Base-by-base conservation (phyloP, 2,888 invertebrate species). In the Caenorhabditis sp. region DNA sequence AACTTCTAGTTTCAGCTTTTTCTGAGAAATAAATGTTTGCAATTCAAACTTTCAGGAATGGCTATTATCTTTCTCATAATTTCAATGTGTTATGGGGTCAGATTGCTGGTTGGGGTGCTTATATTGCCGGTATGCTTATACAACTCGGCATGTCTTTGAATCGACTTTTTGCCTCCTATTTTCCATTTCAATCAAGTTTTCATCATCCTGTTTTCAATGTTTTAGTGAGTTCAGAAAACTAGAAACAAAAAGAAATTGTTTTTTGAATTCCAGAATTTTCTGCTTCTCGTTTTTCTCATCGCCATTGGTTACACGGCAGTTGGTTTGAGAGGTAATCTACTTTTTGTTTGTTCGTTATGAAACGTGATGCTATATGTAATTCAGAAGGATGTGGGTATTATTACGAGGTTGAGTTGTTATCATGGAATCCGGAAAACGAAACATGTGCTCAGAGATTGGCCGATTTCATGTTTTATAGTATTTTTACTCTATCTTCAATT, bases 341-440 rank as follows among this genome's bases (percentile, higher is more conserved):
- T n/a, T n/a, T n/a, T n/a, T n/a, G n/a, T n/a, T n/a, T n/a, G n/a
- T n/a, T n/a, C n/a, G 12, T 8, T 12, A 24, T 19, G 58, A 26
- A 5, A n/a, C n/a, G n/a, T n/a, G n/a, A n/a, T n/a, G n/a, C n/a
- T n/a, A n/a, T n/a, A n/a, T n/a, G n/a, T n/a, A 27, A 55, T 69
- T 53, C 66, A 70, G 62, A 62, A 54, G 69, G 67, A 43, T 73
- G 73, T 43, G 61, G 62, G 43, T 73, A 73, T 49, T 58, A 62
- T 17, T 66, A 69, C 24, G 58, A 50, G 26, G 61, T 73, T 36
- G 63, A 68, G 12, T 26, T 66, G 17, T 27, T 73, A 12, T 67
- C 67, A 6, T 66, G 73, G 69, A n/a, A 54, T 36, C 67, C 67
- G 3, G 59, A 62, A 36, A 51, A 62, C n/a, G 55, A 62, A 55